Evolutionary conservation across 2,113 vertebrate genomes (phyloP).

Genomic region (Tachycineta bicolor): DNA sequence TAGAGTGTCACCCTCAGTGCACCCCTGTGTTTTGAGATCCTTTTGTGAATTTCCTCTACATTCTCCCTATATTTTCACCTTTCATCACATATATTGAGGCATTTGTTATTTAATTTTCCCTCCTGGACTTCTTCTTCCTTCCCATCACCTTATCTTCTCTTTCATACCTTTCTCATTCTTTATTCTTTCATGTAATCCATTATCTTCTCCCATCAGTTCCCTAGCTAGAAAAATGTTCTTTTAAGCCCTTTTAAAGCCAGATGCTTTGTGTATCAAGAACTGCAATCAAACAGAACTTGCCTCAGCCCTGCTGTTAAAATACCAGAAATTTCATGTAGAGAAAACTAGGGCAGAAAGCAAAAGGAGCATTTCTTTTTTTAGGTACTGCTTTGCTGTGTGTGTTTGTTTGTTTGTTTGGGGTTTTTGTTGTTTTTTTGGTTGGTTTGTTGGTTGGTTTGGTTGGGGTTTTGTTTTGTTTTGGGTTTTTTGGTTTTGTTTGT

Average conservation of each 20-base stretch:
- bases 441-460: no score
- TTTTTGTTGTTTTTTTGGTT: no score
- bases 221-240: neutral
- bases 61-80: neutral
- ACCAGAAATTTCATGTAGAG: neutral
- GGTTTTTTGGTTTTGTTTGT: no score
- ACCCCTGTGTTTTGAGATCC: neutral
- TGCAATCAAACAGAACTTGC: neutral
- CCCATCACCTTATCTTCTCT: neutral
- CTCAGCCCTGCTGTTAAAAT: neutral
- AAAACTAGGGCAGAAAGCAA: neutral
- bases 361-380: neutral
- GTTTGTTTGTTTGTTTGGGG: no score
- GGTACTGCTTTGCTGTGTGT: accelerated
- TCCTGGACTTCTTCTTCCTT: neutral
- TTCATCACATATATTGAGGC: neutral
- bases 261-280: neutral
- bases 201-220: neutral
- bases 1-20: accelerated
- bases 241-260: neutral
- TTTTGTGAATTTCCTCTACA: neutral
- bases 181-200: neutral
- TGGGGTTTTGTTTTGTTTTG: no score
- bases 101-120: neutral
- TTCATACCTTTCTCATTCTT: neutral